A percentile compares a stretch with the other conserved stretches of the same genome.
Evolutionary conservation across 2,113 vertebrate genomes (phyloP).

Genomic region (Perognathus longimembris): DNA sequence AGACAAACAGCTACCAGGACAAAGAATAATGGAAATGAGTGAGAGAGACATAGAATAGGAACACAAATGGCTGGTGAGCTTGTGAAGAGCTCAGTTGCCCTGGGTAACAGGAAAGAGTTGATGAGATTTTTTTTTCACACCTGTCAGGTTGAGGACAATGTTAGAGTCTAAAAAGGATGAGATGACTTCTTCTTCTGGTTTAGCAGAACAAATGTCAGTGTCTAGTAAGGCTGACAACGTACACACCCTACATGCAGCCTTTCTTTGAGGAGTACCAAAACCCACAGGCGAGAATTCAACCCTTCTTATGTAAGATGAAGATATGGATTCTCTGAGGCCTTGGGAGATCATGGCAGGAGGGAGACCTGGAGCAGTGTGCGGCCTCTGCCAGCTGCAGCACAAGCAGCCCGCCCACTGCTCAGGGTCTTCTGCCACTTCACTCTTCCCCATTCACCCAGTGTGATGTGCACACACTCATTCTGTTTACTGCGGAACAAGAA

Average conservation of each 20-base stretch:
- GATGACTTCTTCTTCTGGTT: background rate
- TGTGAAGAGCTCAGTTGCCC: background rate
- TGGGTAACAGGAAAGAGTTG: background rate
- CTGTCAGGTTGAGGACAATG: background rate
- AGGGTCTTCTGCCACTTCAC: too few species aligned
- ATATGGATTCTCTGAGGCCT: background rate
- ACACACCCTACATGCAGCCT: rapidly evolving
- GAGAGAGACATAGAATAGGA: background rate
- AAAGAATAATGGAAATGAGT: background rate
- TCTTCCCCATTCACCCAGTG: background rate
- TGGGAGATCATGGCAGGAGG: rapidly evolving
- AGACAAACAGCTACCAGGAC: background rate
- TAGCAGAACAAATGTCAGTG: background rate
- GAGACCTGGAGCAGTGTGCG: background rate
- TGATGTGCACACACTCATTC: background rate
- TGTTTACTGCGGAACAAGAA: background rate
- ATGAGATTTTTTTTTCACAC: background rate
- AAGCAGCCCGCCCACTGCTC: background rate
- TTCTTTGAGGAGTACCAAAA: background rate
- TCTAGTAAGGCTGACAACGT: background rate
- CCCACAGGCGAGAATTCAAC: background rate
- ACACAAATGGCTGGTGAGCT: background rate
- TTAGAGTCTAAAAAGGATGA: background rate
- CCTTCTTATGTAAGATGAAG: background rate
- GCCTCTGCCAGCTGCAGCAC: too few species aligned